phyloP scores from a whole-genome alignment of 2,888 invertebrate species.

The Aporophyla lueneburgensis region DNA sequence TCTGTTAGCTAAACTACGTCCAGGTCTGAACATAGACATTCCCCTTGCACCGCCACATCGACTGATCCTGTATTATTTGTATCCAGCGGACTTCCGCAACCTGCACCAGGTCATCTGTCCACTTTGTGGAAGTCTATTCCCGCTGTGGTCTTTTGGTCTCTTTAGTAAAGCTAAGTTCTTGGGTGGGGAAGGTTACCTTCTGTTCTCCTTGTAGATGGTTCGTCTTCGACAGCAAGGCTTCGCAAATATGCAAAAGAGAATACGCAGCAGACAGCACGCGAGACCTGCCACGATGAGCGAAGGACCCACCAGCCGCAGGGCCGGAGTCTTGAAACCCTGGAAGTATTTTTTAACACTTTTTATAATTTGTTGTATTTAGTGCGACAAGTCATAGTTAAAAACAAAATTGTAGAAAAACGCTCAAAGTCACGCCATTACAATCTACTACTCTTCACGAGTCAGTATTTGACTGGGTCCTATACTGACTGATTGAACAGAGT shows the following conservation, averaged over 20 bases:
- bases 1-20: not conserved
- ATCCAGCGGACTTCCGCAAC: not conserved
- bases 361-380: constrained; percentile 16
- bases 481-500: not conserved
- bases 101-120: not conserved
- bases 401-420: not conserved
- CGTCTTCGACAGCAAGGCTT: constrained; percentile 93
- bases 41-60: not conserved
- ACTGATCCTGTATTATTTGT: not conserved
- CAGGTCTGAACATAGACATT: not conserved
- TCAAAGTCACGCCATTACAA: too few relatives aligned
- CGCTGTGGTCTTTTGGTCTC: not conserved
- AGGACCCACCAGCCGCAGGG: constrained; percentile 96
- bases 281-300: constrained; percentile 95
- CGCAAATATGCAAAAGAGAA: constrained; percentile 96
- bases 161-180: not conserved
- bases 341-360: constrained; percentile 52
- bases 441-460: not conserved
- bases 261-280: constrained; percentile 95
- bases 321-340: constrained; percentile 95
- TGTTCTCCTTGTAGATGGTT: constrained; percentile 92
- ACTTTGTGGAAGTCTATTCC: not conserved
- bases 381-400: not conserved
- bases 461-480: not conserved
- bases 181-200: constrained; percentile 78